Evolutionary conservation across 2,888 invertebrate species (phyloP).

Genomic region (Eudemis profundana): DNA sequence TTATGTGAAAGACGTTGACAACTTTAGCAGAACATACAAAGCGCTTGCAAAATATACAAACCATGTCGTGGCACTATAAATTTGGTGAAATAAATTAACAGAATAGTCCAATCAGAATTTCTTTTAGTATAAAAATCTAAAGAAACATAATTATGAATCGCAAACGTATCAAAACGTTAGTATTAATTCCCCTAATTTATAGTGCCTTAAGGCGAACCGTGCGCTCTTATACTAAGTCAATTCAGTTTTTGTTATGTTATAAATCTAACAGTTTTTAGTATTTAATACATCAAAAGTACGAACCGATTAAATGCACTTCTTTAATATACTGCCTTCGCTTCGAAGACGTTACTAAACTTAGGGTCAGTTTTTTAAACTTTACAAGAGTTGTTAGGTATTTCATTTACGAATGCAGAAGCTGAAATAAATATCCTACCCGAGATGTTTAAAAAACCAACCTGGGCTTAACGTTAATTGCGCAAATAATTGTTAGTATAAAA

Average conservation of each 20-base stretch:
- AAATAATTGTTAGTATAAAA: constrained; percentile 38
- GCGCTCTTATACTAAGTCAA: constrained; percentile 10
- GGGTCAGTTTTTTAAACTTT: constrained; percentile 12
- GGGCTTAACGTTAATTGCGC: constrained; percentile 37
- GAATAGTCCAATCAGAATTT: no score
- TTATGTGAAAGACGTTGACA: constrained; percentile 16
- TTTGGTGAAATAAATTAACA: background rate
- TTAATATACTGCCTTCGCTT: constrained; percentile 1
- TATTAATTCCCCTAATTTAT: constrained; percentile 8
- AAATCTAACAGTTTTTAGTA: background rate
- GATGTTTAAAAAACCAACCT: constrained; percentile 8
- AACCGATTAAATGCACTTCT: constrained; percentile 18
- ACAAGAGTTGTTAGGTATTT: no score
- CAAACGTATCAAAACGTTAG: background rate
- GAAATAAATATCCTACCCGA: no score
- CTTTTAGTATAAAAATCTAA: no score
- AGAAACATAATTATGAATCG: background rate
- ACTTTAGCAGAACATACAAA: constrained; percentile 31
- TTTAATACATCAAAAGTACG: constrained; percentile 15
- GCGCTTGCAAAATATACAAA: constrained; percentile 35
- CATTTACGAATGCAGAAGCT: no score
- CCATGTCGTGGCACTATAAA: background rate
- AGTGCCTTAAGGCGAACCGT: constrained; percentile 1
- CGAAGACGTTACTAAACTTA: background rate
- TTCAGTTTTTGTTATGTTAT: background rate